Conservation (phyloP, 2,113 vertebrate species). For the Pollachius pollachius region DNA sequence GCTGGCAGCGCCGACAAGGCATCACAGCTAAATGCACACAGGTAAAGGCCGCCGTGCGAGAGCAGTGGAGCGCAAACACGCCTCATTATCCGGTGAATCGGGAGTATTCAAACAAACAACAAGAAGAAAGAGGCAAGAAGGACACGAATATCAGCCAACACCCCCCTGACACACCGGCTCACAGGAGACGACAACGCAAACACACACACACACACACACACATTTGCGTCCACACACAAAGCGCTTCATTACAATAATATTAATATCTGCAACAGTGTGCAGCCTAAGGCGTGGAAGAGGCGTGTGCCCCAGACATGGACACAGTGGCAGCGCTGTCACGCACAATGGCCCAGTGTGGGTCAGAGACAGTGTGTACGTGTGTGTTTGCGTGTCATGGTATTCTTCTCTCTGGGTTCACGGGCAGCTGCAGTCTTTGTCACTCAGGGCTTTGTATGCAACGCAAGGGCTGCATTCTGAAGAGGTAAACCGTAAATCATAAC, state of each 20-base stretch:
- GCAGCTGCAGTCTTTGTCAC: conserved; percentile 7
- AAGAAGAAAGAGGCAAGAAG: not conserved
- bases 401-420: not conserved
- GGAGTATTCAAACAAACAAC: not conserved
- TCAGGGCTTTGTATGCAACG: too few relatives aligned
- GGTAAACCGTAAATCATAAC: too few relatives aligned
- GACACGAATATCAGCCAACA: not conserved
- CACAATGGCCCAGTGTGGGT: conserved; percentile 54
- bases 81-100: not conserved
- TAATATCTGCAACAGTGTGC: conserved; percentile 16
- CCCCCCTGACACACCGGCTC: too few relatives aligned
- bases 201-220: not conserved
- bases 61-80: not conserved
- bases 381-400: conserved; percentile 26
- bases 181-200: too few relatives aligned
- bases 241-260: not conserved
- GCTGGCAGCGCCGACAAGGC: not conserved
- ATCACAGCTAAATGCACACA: not conserved
- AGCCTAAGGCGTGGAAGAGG: conserved; percentile 51
- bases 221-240: conserved; percentile 5
- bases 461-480: too few relatives aligned
- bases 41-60: not conserved
- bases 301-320: conserved; percentile 34
- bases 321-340: conserved; percentile 44
- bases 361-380: conserved; percentile 6